Conservation (phyloP, 2,888 invertebrate species). For the Podabrus alpinus region DNA sequence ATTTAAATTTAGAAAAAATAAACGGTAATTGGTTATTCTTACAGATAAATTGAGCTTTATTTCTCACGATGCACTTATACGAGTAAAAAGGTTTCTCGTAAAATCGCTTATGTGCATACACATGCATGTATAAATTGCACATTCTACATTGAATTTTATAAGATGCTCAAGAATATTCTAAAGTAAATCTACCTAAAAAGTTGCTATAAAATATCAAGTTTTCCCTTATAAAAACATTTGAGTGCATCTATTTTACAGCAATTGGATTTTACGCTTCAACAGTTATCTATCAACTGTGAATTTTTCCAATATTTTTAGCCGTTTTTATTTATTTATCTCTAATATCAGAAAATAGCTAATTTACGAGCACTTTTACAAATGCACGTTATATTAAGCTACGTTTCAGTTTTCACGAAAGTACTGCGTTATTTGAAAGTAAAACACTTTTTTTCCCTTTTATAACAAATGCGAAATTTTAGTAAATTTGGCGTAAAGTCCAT, state of each 20-base stretch:
- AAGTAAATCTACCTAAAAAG: neutral
- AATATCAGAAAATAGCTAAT: neutral
- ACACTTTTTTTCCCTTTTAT: neutral
- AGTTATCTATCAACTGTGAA: conserved; percentile 32
- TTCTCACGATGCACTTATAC: neutral
- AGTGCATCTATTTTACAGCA: conserved; percentile 39
- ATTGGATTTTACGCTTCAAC: conserved; percentile 38
- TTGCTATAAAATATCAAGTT: conserved; percentile 24
- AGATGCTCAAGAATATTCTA: neutral
- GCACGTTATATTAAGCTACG: neutral
- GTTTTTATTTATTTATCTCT: neutral
- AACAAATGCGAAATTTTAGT: neutral
- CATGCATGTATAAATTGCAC: neutral
- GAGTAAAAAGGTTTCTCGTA: neutral
- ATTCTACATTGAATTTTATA: neutral
- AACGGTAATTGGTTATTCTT: neutral
- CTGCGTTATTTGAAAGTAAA: neutral
- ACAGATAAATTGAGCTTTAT: neutral
- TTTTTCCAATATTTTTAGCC: conserved; percentile 15
- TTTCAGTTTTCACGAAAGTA: neutral
- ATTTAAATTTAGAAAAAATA: neutral
- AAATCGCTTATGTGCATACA: neutral
- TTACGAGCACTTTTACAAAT: neutral
- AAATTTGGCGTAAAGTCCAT: too few relatives aligned
- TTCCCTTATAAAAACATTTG: conserved; percentile 29